A percentile compares a stretch with the other conserved stretches of the same genome.
Conservation (phyloP, 2,888 invertebrate species). For the Scaptomyza cyrtandrae region DNA sequence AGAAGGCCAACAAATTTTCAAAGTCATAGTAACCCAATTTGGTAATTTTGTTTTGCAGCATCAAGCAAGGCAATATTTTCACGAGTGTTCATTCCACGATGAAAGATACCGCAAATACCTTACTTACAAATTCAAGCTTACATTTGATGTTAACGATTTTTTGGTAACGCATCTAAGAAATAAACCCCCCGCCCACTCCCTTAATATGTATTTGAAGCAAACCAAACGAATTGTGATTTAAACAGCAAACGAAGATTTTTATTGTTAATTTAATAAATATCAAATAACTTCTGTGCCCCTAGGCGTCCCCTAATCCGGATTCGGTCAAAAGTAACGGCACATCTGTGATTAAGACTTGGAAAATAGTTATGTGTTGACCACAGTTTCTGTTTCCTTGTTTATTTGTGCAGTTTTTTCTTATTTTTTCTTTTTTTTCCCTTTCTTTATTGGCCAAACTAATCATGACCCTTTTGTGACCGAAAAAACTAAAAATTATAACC, state of each 20-base stretch:
- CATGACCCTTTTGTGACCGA: conserved; percentile 74
- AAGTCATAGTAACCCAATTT: conserved; percentile 55
- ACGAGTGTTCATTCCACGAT: conserved; percentile 1
- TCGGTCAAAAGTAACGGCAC: conserved; percentile 17
- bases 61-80: conserved; percentile 17
- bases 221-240: conserved; percentile 8
- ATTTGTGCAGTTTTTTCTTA: conserved; percentile 13
- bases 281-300: conserved; percentile 47
- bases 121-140: conserved; percentile 7
- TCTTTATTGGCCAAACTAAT: conserved; percentile 69
- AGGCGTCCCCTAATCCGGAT: conserved; percentile 42
- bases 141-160: neutral
- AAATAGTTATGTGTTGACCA: conserved; percentile 21
- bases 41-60: conserved; percentile 32
- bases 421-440: neutral
- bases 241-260: neutral
- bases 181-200: neutral
- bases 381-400: conserved; percentile 7
- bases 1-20: conserved; percentile 27
- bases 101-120: conserved; percentile 14
- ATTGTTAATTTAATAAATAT: conserved; percentile 52
- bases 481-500: conserved; percentile 61
- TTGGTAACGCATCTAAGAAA: neutral
- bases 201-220: conserved; percentile 1
- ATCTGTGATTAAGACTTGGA: conserved; percentile 28